These are phyloP conservation scores for Varanus komodoensis DNA, from an alignment of 2,113 vertebrate genomes.

Conservation along the genomic window DNA sequence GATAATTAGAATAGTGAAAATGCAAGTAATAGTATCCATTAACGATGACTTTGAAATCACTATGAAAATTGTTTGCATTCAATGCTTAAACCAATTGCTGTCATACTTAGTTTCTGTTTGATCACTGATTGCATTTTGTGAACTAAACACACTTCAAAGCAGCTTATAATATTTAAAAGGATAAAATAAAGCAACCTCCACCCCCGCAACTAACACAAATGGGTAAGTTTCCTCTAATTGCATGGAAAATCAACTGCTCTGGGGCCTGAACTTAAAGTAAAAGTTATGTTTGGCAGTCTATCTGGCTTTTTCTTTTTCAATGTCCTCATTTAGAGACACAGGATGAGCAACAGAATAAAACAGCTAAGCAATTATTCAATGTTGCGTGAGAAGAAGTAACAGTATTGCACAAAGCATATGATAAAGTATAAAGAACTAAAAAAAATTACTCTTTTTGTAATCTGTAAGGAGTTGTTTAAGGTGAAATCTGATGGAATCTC, in stretches of 20 bases:
- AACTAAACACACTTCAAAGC: conserved; percentile 8
- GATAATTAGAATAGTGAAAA: conserved; percentile 16
- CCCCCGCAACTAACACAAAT: background rate
- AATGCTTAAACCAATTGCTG: background rate
- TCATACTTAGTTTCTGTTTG: conserved; percentile 34
- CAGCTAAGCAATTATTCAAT: background rate
- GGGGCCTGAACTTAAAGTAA: background rate
- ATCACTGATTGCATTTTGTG: conserved; percentile 22
- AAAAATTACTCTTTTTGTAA: background rate
- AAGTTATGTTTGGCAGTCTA: background rate
- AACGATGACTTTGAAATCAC: conserved; percentile 33
- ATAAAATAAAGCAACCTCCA: background rate
- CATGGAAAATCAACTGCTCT: background rate
- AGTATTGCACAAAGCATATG: background rate
- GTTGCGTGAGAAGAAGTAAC: background rate
- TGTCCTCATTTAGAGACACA: background rate
- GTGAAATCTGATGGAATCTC: background rate
- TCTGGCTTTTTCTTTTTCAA: background rate
- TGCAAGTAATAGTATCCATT: conserved; percentile 12
- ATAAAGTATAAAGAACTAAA: background rate
- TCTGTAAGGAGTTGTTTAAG: background rate
- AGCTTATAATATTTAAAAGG: background rate
- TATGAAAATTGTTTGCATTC: conserved; percentile 37
- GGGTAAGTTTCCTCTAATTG: background rate
- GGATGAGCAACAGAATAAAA: background rate